A percentile compares a stretch with the other conserved stretches of the same genome.
These are phyloP conservation scores for Trochalopteron elliotii DNA, from an alignment of 2,113 vertebrate genomes.

Conservation along the genomic window DNA sequence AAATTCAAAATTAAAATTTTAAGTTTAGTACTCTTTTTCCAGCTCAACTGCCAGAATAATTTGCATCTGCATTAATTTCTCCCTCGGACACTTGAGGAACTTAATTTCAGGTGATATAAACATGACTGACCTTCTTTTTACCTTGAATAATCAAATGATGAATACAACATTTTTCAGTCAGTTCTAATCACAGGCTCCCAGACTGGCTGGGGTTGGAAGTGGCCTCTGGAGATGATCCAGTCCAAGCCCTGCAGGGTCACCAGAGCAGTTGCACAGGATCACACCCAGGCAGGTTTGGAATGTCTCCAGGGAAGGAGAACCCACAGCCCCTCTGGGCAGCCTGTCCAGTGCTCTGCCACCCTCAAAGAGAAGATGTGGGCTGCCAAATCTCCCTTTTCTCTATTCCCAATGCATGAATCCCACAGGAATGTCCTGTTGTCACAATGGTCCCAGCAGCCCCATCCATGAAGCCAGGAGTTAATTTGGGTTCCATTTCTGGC, in stretches of 20 bases:
- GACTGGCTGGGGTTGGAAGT: background rate
- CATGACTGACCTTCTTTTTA: background rate
- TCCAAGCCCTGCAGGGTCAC: background rate
- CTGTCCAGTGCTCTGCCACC: background rate
- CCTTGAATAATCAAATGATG: background rate
- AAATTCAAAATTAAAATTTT: background rate
- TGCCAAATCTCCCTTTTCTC: background rate
- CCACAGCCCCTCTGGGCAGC: background rate
- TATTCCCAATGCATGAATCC: fast-evolving
- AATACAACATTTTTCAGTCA: background rate
- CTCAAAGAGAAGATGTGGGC: background rate
- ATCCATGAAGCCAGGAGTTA: background rate
- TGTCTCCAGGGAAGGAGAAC: background rate
- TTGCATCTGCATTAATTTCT: background rate
- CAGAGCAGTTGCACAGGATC: background rate
- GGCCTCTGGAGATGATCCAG: background rate
- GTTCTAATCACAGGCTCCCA: background rate
- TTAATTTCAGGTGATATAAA: background rate
- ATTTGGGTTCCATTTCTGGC: background rate
- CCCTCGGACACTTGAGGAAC: background rate
- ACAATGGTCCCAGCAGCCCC: background rate
- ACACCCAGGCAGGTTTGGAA: background rate
- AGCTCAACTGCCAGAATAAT: background rate
- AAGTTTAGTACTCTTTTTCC: background rate
- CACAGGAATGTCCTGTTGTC: background rate